Conservation (phyloP, 2,888 invertebrate species). For the Eupithecia pulchellata region DNA sequence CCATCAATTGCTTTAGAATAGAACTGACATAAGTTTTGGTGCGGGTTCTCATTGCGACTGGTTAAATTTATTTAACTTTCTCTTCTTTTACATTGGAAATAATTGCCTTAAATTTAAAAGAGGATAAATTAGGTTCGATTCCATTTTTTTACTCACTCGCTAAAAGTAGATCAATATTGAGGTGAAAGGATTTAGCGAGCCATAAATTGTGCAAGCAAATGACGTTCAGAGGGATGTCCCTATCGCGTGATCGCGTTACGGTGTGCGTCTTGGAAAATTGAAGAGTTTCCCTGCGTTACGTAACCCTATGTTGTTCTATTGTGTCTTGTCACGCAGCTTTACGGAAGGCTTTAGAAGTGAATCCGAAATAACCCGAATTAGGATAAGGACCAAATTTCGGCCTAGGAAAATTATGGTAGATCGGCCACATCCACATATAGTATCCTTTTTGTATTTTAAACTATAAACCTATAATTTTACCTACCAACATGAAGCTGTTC, state of each 20-base stretch:
- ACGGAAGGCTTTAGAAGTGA: background rate
- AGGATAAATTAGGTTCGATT: background rate
- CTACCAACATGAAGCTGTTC: too few species aligned
- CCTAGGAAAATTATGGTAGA: background rate
- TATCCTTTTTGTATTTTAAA: too few species aligned
- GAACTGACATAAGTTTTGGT: background rate
- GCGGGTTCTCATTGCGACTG: background rate
- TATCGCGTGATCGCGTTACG: slow-evolving; percentile 40
- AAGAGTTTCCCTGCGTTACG: slow-evolving; percentile 36
- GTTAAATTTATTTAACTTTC: background rate
- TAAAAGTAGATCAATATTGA: background rate
- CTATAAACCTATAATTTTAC: too few species aligned
- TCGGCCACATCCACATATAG: background rate
- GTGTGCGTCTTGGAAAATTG: slow-evolving; percentile 40
- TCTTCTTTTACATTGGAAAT: background rate
- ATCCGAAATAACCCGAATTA: too few species aligned
- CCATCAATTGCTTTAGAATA: background rate
- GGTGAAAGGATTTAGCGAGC: slow-evolving; percentile 3
- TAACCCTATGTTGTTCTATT: slow-evolving; percentile 26
- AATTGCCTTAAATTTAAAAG: background rate
- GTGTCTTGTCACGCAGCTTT: slow-evolving; percentile 22
- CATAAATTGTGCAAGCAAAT: slow-evolving; percentile 14
- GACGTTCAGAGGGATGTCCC: slow-evolving; percentile 24
- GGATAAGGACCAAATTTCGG: background rate
- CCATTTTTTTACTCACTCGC: background rate